These are phyloP conservation scores for Diadophis punctatus DNA, from an alignment of 2,113 vertebrate genomes.

Conservation along the genomic window DNA sequence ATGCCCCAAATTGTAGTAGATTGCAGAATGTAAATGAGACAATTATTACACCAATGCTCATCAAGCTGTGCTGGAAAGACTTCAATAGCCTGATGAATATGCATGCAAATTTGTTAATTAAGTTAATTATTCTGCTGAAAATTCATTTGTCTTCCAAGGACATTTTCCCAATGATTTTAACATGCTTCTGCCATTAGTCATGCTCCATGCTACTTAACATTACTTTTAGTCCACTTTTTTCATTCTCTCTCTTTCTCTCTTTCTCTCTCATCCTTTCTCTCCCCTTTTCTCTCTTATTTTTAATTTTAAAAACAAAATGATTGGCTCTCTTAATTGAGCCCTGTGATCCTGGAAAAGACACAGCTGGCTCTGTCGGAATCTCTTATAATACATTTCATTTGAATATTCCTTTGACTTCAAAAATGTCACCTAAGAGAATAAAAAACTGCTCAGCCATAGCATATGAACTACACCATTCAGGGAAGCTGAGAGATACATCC, in stretches of 20 bases:
- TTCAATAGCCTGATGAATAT: constrained; percentile 99
- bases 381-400: constrained; percentile 62
- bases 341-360: constrained; percentile 52
- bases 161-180: constrained; percentile 99
- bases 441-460: constrained; percentile 29
- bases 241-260: background rate
- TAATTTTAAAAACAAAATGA: constrained; percentile 71
- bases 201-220: constrained; percentile 93
- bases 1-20: constrained; percentile 94
- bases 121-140: constrained; percentile 99
- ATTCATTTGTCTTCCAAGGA: constrained; percentile 99
- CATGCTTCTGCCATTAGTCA: constrained; percentile 99
- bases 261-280: background rate
- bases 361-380: constrained; percentile 60
- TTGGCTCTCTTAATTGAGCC: constrained; percentile 67
- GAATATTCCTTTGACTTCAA: constrained; percentile 56
- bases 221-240: constrained; percentile 92
- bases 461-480: constrained; percentile 31
- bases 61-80: constrained; percentile 99
- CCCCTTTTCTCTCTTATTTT: constrained; percentile 30
- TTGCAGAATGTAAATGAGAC: constrained; percentile 99
- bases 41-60: constrained; percentile 99
- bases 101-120: constrained; percentile 99
- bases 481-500: constrained; percentile 26
- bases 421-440: constrained; percentile 64